phyloP scores from a whole-genome alignment of 1,140 invertebrate species.

The Drosophila nasuta region DNA sequence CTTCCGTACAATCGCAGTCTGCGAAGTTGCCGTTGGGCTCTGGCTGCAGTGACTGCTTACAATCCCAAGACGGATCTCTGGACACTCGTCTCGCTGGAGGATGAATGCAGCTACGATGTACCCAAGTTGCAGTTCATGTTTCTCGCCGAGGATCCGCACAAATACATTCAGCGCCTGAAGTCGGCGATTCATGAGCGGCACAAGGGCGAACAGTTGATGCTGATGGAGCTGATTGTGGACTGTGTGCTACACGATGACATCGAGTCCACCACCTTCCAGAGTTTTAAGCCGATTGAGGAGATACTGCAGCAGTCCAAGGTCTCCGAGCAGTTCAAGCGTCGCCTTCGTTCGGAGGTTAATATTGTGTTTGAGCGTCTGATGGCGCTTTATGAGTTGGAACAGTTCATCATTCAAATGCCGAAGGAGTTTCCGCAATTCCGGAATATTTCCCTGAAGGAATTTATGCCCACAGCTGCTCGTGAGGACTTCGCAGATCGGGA shows the following conservation, averaged over 20 bases:
- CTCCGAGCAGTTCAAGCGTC: slow-evolving; percentile 59
- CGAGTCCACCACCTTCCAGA: slow-evolving; percentile 59
- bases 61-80: slow-evolving; percentile 55
- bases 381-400: slow-evolving; percentile 76
- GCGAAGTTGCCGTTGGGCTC: slow-evolving; percentile 67
- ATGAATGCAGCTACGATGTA: slow-evolving; percentile 64
- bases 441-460: slow-evolving; percentile 59
- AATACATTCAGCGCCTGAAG: slow-evolving; percentile 66
- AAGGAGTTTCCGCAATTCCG: slow-evolving; percentile 74
- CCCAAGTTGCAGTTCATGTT: slow-evolving; percentile 81
- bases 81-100: slow-evolving; percentile 59
- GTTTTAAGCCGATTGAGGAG: slow-evolving; percentile 65
- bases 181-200: slow-evolving; percentile 65
- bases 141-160: slow-evolving; percentile 73
- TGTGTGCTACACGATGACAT: slow-evolving; percentile 76
- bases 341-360: slow-evolving; percentile 67
- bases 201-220: slow-evolving; percentile 68
- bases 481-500: slow-evolving; percentile 51
- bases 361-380: slow-evolving; percentile 76
- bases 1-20: slow-evolving; percentile 64
- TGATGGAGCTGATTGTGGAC: slow-evolving; percentile 79
- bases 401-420: slow-evolving; percentile 72
- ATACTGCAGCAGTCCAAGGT: slow-evolving; percentile 39
- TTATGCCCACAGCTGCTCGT: slow-evolving; percentile 53
- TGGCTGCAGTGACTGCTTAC: slow-evolving; percentile 60